A percentile compares a stretch with the other conserved stretches of the same genome.
Evolutionary conservation across 1,140 invertebrate species (phyloP).

Genomic region (Drosophila tropicalis): DNA sequence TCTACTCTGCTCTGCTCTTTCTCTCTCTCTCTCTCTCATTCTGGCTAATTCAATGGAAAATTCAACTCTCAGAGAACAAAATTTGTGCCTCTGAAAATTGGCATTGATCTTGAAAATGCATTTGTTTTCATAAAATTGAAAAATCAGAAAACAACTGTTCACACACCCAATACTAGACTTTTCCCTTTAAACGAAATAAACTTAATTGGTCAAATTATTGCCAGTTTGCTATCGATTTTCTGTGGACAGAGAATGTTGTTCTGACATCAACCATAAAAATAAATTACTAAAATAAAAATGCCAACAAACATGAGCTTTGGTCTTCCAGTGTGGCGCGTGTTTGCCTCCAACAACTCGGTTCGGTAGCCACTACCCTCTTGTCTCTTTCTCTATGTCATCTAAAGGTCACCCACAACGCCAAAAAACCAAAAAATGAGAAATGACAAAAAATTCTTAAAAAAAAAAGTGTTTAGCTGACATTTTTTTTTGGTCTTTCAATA

Average conservation of each 20-base stretch:
- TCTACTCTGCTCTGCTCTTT: conserved; percentile 24
- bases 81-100: conserved; percentile 37
- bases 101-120: conserved; percentile 67
- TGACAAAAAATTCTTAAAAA: conserved; percentile 36
- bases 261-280: conserved; percentile 48
- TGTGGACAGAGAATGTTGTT: background rate
- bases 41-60: conserved; percentile 27
- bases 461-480: conserved; percentile 47
- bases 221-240: conserved; percentile 61
- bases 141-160: background rate
- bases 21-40: conserved; percentile 33
- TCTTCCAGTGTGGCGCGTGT: conserved; percentile 65
- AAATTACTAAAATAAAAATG: conserved; percentile 12
- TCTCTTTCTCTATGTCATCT: conserved; percentile 66
- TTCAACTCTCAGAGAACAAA: conserved; percentile 23
- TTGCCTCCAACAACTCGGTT: conserved; percentile 22
- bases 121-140: background rate
- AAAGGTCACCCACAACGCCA: conserved; percentile 62
- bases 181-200: background rate
- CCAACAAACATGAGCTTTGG: conserved; percentile 53
- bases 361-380: conserved; percentile 1
- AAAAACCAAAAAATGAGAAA: conserved; percentile 31
- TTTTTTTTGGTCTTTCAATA: conserved; percentile 58
- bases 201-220: conserved; percentile 31
- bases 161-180: conserved; percentile 29